A percentile compares a stretch with the other conserved stretches of the same genome.
phyloP scores from a whole-genome alignment of 2,113 vertebrate species.

The Leptobrachium ailaonicum region DNA sequence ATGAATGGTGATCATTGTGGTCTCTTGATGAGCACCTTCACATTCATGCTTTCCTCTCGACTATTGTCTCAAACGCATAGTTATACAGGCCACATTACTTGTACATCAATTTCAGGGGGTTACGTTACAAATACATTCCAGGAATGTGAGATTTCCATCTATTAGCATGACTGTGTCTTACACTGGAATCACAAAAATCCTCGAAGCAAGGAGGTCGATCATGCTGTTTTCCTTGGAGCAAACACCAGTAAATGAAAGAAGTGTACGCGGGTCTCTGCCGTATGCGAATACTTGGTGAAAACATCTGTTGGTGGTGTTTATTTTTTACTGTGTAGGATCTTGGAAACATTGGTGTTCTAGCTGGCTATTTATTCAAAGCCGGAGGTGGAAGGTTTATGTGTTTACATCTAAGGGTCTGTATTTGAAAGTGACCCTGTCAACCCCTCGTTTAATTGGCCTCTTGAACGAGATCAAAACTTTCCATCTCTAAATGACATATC shows the following conservation, averaged over 20 bases:
- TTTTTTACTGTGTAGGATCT: background rate
- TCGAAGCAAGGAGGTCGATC: constrained; percentile 9
- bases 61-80: too few relatives aligned
- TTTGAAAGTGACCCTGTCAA: background rate
- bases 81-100: too few relatives aligned
- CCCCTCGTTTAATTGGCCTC: background rate
- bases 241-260: background rate
- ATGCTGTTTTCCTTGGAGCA: constrained; percentile 3
- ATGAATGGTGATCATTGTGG: too few relatives aligned
- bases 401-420: background rate
- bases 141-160: constrained; percentile 15
- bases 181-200: constrained; percentile 30
- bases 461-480: background rate
- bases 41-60: too few relatives aligned
- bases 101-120: background rate
- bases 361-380: background rate
- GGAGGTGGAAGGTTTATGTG: background rate
- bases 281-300: background rate
- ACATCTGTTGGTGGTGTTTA: constrained; percentile 9
- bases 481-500: too few relatives aligned
- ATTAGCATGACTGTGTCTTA: constrained; percentile 17
- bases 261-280: background rate
- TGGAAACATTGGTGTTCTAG: background rate
- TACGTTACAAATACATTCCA: background rate
- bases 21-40: too few relatives aligned